Base-by-base conservation (phyloP, 1,140 invertebrate species). In the Magallana ariakensis region DNA sequence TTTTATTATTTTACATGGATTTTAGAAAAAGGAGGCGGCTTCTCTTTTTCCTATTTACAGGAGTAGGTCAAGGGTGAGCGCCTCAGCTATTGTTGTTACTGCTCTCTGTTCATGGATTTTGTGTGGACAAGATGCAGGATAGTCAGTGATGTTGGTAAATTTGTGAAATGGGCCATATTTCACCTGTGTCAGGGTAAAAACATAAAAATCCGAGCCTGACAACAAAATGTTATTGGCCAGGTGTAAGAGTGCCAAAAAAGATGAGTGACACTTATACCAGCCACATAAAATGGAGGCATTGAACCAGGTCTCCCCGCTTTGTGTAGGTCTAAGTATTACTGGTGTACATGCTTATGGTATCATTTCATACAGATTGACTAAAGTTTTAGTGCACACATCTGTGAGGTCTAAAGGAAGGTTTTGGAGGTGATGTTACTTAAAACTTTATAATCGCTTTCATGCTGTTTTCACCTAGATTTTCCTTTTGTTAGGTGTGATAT, bases 191-290 rank as follows among this genome's bases (percentile, higher is more conserved):
- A 75, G 26, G 22, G 66, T 75, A 26, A 75, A 75, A 22, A 75
- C 22, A 33, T 75, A 33, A 75, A 75, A 75, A 75, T 60, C 66
- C 26, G 66, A 75, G 22, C 66, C 66, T 26, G 66, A 26, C 33
- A 75, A 75, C 9, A 33, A 75, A 75, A 75, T 26, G 33, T 13
- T 75, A 75, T 11, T 75, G 66, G 9, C 66, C 66, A 75, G 66
- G 66, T 75, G 66, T 75, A 13, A 75, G 19, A 75, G 66, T 75
- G 66, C 22, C 66, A 75, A 75, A 75, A 46, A 75, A 26, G 22
- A 26, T 75, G 66, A 75, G 66, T 75, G 66, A 75, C 66, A 75
- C 66, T 75, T 75, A 75, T 26, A 75, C 66, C 66, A 75, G 33
- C 66, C 66, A 22, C 66, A 75, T 19, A 33, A 75, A 75, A 75